A percentile compares a stretch with the other conserved stretches of the same genome.
Conservation (phyloP, 2,113 vertebrate species). For the Ammodytes dubius region DNA sequence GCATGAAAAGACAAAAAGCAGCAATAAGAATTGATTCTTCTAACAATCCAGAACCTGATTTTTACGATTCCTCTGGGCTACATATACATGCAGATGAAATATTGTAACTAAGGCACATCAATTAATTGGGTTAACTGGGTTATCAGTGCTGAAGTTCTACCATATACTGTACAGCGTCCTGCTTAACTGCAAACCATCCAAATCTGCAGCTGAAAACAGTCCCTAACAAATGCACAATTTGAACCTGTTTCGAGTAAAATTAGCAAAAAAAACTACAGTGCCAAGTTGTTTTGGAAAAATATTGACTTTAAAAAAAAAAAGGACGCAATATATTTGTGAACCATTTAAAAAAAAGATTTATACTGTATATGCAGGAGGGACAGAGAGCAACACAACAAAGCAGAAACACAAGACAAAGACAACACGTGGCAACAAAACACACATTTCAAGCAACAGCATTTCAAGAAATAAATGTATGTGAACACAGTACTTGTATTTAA, state of each 20-base stretch:
- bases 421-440: conserved; percentile 5
- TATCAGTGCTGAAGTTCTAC: too few species aligned
- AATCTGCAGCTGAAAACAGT: not conserved
- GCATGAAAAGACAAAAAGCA: not conserved
- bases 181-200: not conserved
- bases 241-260: not conserved
- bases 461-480: conserved; percentile 17
- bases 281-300: not conserved
- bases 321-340: not conserved
- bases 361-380: not conserved
- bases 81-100: too few species aligned
- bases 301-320: not conserved
- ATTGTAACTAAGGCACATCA: too few species aligned
- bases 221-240: not conserved
- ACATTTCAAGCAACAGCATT: conserved; percentile 39
- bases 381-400: conserved; percentile 5
- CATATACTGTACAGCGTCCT: not conserved
- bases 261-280: not conserved
- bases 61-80: too few species aligned
- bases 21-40: not conserved
- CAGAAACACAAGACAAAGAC: conserved; percentile 17
- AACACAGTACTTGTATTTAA: conserved; percentile 38
- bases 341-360: not conserved
- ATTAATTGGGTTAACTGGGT: too few species aligned
- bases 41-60: too few species aligned